These are phyloP conservation scores for Catocala sponsa DNA, from an alignment of 2,888 invertebrate species.

Conservation along the genomic window DNA sequence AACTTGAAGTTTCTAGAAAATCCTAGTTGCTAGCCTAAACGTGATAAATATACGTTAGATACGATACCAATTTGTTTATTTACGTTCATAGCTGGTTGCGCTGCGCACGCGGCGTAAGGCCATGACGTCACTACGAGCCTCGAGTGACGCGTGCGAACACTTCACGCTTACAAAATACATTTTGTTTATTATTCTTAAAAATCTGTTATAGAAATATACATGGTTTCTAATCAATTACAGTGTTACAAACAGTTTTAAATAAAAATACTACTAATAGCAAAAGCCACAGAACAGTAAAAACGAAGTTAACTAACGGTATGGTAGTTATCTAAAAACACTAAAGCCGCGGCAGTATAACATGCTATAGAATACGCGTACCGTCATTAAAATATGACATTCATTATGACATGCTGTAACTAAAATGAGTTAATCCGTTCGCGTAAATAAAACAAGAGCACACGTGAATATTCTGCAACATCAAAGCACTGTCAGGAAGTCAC, in stretches of 20 bases:
- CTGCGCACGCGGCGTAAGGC: conserved; percentile 62
- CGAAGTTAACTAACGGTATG: too few species aligned
- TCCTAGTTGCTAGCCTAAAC: conserved; percentile 30
- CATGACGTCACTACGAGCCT: conserved; percentile 67
- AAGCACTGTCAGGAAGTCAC: conserved; percentile 27
- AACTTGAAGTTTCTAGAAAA: conserved; percentile 9
- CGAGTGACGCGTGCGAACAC: conserved; percentile 52
- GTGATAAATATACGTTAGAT: conserved; percentile 19
- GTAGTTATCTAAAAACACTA: too few species aligned
- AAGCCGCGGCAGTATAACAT: not conserved
- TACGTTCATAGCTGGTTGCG: conserved; percentile 58
- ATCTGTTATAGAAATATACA: too few species aligned
- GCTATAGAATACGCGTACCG: not conserved
- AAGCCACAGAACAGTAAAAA: too few species aligned
- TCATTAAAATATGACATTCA: not conserved
- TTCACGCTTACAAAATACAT: conserved; percentile 10
- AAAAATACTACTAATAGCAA: too few species aligned
- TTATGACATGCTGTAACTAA: conserved; percentile 8
- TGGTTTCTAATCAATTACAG: too few species aligned
- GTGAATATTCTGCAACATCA: conserved; percentile 36
- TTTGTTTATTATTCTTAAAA: not conserved
- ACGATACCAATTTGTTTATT: conserved; percentile 69
- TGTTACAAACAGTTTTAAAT: too few species aligned
- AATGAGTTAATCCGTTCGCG: not conserved
- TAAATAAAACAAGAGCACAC: conserved; percentile 13